A percentile compares a stretch with the other conserved stretches of the same genome.
Evolutionary conservation across 2,113 vertebrate species (phyloP).

Genomic region (Rhea americana): DNA sequence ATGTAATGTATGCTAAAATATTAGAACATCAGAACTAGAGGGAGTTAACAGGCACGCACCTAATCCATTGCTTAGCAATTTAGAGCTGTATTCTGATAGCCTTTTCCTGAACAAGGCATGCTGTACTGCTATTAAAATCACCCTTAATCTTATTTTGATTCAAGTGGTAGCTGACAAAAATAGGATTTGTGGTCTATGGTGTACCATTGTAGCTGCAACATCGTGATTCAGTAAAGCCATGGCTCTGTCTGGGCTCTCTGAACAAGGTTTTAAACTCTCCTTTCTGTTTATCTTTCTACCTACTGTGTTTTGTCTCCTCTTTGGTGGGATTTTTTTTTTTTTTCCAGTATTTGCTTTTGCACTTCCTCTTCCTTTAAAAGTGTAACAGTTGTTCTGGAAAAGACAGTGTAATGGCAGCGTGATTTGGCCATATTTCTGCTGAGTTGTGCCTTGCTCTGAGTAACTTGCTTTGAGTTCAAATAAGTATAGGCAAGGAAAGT

Average conservation of each 20-base stretch:
- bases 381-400: neutral
- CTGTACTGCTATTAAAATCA: neutral
- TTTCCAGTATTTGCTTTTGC: neutral
- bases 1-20: neutral
- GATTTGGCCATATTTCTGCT: neutral
- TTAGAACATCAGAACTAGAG: neutral
- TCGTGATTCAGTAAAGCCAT: neutral
- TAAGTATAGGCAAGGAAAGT: neutral
- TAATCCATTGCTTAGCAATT: neutral
- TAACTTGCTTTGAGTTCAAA: neutral
- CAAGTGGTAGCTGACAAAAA: neutral
- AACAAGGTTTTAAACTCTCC: neutral
- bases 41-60: neutral
- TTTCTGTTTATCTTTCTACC: neutral
- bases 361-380: neutral
- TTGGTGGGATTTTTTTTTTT: neutral
- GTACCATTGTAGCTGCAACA: rapidly evolving
- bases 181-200: neutral
- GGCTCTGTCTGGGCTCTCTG: neutral
- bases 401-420: neutral
- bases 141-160: neutral
- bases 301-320: neutral
- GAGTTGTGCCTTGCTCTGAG: neutral
- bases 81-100: neutral
- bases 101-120: neutral